Percentiles rank a stretch among this genome's conserved stretches.
Evolutionary conservation across 2,113 vertebrate genomes (phyloP).

Genomic region (Scomber japonicus): DNA sequence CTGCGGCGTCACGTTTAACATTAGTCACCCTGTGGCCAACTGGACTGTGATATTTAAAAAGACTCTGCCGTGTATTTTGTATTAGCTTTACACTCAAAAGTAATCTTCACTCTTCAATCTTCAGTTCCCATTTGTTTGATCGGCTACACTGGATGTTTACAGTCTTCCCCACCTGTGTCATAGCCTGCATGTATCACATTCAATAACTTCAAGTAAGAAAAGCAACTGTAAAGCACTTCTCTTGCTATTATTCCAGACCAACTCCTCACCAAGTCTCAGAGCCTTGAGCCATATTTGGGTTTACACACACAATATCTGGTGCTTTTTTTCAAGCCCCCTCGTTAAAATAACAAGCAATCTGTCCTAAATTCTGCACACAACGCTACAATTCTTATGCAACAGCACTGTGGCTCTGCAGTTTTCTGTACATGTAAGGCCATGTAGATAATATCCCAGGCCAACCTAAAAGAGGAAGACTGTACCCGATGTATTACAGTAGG

Average conservation of each 20-base stretch:
- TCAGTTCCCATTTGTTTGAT: slow-evolving; percentile 12
- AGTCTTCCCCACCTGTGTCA: slow-evolving; percentile 19
- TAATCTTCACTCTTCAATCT: neutral
- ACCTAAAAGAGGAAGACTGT: slow-evolving; percentile 61
- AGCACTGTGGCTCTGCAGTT: neutral
- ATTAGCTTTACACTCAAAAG: slow-evolving; percentile 6
- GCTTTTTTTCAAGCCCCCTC: neutral
- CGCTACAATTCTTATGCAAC: slow-evolving; percentile 22
- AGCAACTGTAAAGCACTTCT: neutral
- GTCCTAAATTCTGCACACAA: slow-evolving; percentile 8
- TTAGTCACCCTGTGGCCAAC: slow-evolving; percentile 7
- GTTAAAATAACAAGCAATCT: slow-evolving; percentile 24
- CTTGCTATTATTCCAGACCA: neutral
- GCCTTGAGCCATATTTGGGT: slow-evolving; percentile 17
- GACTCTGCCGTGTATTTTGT: slow-evolving; percentile 1
- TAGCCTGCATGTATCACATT: neutral
- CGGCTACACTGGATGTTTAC: neutral
- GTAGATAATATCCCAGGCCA: slow-evolving; percentile 48
- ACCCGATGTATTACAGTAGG: slow-evolving; percentile 34
- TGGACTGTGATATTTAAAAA: slow-evolving; percentile 9
- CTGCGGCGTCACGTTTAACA: neutral
- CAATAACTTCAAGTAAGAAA: neutral
- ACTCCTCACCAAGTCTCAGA: neutral
- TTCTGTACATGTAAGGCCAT: slow-evolving; percentile 73
- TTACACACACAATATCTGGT: slow-evolving; percentile 25